Evolutionary conservation across 2,888 invertebrate species (phyloP).

Genomic region (Argyra leucocephala): DNA sequence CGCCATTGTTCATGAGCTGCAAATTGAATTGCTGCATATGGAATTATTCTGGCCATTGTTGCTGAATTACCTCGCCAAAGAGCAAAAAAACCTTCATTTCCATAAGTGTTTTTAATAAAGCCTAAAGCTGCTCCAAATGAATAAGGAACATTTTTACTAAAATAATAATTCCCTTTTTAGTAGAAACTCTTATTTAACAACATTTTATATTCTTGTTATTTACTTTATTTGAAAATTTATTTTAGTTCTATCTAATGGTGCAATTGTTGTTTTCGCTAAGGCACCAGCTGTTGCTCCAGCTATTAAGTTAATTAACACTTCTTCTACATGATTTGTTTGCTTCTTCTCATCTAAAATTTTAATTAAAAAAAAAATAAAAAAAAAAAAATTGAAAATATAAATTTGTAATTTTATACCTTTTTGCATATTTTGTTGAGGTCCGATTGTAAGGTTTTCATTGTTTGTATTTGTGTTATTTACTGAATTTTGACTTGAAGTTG

Average conservation of each 20-base stretch:
- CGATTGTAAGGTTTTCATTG: conserved; percentile 10
- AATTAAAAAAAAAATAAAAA: conserved; percentile 1
- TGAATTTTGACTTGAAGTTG: conserved; percentile 29
- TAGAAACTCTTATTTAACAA: background rate
- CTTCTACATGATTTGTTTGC: conserved; percentile 13
- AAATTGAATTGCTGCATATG: conserved; percentile 96
- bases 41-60: conserved; percentile 92
- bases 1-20: conserved; percentile 98
- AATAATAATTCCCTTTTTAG: conserved; percentile 10
- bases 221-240: conserved; percentile 91
- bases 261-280: conserved; percentile 89
- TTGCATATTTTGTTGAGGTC: background rate
- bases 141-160: conserved; percentile 56
- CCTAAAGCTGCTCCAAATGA: conserved; percentile 59
- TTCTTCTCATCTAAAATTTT: background rate
- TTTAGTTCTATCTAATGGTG: conserved; percentile 94
- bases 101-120: conserved; percentile 60
- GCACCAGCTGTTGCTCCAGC: conserved; percentile 94
- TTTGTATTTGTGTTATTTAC: conserved; percentile 24
- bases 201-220: conserved; percentile 21
- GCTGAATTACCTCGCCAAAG: conserved; percentile 98
- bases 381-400: background rate
- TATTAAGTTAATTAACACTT: conserved; percentile 68
- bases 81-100: conserved; percentile 68
- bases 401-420: conserved; percentile 15